Percentiles rank a stretch among this genome's conserved stretches.
Evolutionary conservation across 1,140 invertebrate species (phyloP).

Genomic region (Bombyx mandarina): DNA sequence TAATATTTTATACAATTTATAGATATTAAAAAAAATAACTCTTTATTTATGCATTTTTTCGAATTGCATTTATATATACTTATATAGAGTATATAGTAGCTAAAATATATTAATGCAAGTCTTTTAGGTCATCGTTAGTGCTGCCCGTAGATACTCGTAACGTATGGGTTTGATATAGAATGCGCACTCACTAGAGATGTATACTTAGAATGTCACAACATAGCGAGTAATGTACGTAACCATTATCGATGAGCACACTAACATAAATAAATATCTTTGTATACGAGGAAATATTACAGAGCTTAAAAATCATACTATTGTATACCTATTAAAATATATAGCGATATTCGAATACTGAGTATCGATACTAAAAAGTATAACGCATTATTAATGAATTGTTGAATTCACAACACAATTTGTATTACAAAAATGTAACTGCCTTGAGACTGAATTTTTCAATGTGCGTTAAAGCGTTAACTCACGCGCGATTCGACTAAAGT

Average conservation of each 20-base stretch:
- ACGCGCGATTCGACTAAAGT: slow-evolving; percentile 32
- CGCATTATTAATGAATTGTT: too few species aligned
- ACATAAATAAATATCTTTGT: slow-evolving; percentile 57
- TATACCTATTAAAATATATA: too few species aligned
- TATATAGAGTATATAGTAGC: slow-evolving; percentile 67
- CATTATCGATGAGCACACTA: slow-evolving; percentile 39
- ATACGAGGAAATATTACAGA: slow-evolving; percentile 65
- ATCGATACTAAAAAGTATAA: too few species aligned
- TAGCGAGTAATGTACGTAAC: slow-evolving; percentile 42
- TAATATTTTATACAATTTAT: slow-evolving; percentile 72
- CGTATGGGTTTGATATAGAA: slow-evolving; percentile 41
- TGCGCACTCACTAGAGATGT: slow-evolving; percentile 54
- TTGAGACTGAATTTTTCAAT: slow-evolving; percentile 58
- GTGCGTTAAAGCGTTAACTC: slow-evolving; percentile 21
- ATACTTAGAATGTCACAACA: slow-evolving; percentile 49
- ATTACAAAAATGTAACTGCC: slow-evolving; percentile 22
- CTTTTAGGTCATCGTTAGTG: slow-evolving; percentile 54
- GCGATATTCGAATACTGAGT: too few species aligned
- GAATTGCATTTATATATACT: slow-evolving; percentile 70
- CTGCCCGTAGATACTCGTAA: slow-evolving; percentile 47
- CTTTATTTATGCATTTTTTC: slow-evolving; percentile 70
- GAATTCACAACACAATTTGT: too few species aligned
- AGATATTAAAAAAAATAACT: slow-evolving; percentile 68
- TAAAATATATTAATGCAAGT: slow-evolving; percentile 56
- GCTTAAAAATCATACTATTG: slow-evolving; percentile 39